These are phyloP conservation scores for Balearica regulorum DNA, from an alignment of 2,797 vertebrate species.

Conservation along the genomic window DNA sequence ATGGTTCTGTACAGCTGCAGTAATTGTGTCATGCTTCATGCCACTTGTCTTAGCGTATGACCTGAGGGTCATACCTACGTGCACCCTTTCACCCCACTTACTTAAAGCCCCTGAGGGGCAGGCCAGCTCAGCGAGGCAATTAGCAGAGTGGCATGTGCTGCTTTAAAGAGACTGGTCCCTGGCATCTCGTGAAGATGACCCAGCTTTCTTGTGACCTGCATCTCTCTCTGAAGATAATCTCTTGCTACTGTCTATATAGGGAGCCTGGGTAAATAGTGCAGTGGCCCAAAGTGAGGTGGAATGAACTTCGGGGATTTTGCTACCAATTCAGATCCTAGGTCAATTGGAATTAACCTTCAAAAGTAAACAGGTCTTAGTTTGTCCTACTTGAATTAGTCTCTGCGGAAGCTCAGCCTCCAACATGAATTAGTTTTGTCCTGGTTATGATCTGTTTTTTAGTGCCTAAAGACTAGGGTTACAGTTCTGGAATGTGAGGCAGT, in stretches of 20 bases:
- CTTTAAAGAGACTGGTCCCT: background rate
- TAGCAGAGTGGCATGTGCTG: background rate
- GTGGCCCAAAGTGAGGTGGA: background rate
- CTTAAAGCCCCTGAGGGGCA: background rate
- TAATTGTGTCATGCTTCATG: background rate
- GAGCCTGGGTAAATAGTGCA: background rate
- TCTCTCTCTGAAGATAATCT: background rate
- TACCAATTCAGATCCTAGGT: background rate
- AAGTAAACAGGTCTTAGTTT: background rate
- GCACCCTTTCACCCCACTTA: background rate
- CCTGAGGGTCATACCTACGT: background rate
- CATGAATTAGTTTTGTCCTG: background rate
- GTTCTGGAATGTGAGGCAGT: background rate
- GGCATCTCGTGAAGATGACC: background rate
- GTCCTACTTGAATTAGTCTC: background rate
- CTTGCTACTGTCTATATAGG: background rate
- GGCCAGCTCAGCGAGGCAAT: background rate
- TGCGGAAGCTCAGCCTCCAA: background rate
- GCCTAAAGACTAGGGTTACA: background rate
- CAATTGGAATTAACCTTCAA: slow-evolving; percentile 14
- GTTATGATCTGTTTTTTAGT: background rate
- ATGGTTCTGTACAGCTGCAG: background rate
- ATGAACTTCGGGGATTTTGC: background rate
- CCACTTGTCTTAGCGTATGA: background rate
- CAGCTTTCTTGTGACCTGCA: background rate